Conservation (phyloP, 2,888 invertebrate species). For the Eupithecia vulgata region DNA sequence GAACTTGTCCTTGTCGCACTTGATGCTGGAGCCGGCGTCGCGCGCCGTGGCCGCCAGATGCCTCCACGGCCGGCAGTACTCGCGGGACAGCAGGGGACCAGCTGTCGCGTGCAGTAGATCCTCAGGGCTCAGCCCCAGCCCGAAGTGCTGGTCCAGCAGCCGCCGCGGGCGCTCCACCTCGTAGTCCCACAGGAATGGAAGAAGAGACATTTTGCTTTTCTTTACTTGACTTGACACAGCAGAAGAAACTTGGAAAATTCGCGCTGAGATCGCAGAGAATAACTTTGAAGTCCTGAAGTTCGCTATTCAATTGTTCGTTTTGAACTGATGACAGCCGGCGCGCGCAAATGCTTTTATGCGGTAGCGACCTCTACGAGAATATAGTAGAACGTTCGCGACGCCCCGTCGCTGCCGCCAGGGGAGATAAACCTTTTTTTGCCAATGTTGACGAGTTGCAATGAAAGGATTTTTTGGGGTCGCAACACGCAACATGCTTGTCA, state of each 20-base stretch:
- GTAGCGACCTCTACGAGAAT: conserved; percentile 60
- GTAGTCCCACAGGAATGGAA: conserved; percentile 75
- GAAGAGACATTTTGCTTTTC: conserved; percentile 72
- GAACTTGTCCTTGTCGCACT: conserved; percentile 75
- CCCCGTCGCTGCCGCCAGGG: conserved; percentile 50
- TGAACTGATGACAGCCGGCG: conserved; percentile 56
- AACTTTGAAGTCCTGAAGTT: conserved; percentile 18
- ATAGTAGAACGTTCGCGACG: conserved; percentile 60
- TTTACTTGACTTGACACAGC: conserved; percentile 21
- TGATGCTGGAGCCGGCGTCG: conserved; percentile 82
- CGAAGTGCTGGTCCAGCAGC: conserved; percentile 82
- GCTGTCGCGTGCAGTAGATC: conserved; percentile 67
- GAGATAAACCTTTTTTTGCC: background rate
- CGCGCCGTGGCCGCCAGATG: conserved; percentile 75
- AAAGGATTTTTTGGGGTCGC: no score
- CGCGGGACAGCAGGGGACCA: conserved; percentile 56
- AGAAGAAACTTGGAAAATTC: conserved; percentile 5
- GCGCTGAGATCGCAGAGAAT: background rate
- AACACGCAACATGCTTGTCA: no score
- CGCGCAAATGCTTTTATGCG: conserved; percentile 57
- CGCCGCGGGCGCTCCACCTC: conserved; percentile 73
- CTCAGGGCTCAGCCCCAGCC: conserved; percentile 77
- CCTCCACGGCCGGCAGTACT: conserved; percentile 76
- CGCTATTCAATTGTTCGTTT: conserved; percentile 43
- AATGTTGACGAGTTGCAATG: background rate